phyloP scores from a whole-genome alignment of 2,113 vertebrate species.

The Notiomystis cincta region DNA sequence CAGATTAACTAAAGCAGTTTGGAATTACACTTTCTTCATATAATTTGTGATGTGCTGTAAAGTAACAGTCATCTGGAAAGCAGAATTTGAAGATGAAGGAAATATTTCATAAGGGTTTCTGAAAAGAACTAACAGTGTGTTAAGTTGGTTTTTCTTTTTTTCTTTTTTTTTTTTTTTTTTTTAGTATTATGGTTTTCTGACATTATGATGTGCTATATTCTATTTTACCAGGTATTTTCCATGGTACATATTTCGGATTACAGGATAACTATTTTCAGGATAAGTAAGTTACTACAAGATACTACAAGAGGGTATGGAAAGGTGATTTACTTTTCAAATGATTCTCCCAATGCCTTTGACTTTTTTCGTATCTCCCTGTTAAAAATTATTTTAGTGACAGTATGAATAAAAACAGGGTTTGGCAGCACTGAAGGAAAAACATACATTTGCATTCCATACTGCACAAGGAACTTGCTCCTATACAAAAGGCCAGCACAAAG shows the following conservation, averaged over 20 bases:
- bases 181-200: neutral
- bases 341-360: neutral
- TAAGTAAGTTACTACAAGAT: neutral
- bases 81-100: slow-evolving; percentile 60
- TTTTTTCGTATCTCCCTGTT: neutral
- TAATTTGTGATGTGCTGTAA: neutral
- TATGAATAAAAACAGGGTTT: neutral
- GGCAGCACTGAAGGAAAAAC: neutral
- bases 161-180: neutral
- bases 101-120: slow-evolving; percentile 33
- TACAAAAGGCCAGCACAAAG: neutral
- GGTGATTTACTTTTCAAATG: neutral
- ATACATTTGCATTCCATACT: neutral
- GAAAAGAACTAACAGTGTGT: neutral
- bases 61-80: slow-evolving; percentile 63
- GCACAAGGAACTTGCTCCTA: neutral
- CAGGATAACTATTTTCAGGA: neutral
- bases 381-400: neutral
- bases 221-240: neutral
- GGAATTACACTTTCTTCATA: slow-evolving; percentile 20
- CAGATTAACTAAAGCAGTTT: neutral
- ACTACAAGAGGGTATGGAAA: neutral
- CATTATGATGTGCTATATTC: neutral
- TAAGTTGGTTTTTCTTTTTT: neutral
- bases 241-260: neutral